Percentiles rank a stretch among this genome's conserved stretches.
Evolutionary conservation across 64 coral and sea anemone species (phyloP).

Genomic region (Pachyseris speciosa): DNA sequence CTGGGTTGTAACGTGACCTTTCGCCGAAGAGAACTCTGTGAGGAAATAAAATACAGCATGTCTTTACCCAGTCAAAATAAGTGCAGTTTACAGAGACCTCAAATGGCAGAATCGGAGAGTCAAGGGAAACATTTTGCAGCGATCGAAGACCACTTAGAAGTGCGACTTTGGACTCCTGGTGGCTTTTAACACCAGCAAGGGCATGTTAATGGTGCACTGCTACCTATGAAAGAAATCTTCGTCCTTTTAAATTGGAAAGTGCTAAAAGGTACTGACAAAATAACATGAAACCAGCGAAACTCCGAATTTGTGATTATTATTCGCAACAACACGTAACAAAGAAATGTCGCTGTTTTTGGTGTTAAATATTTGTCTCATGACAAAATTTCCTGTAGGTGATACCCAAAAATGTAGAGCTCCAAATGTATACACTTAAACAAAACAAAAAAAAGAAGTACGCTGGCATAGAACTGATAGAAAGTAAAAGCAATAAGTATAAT

Average conservation of each 20-base stretch:
- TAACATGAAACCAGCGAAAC: background rate
- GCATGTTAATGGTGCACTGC: too few relatives aligned
- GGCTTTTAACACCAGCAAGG: background rate
- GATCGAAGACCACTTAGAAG: background rate
- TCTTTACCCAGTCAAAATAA: background rate
- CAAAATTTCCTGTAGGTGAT: background rate
- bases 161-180: background rate
- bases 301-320: background rate
- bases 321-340: background rate
- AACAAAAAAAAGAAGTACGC: too few relatives aligned
- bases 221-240: too few relatives aligned
- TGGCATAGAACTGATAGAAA: too few relatives aligned
- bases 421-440: too few relatives aligned
- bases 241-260: too few relatives aligned
- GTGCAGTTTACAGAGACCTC: background rate
- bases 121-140: background rate
- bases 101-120: background rate
- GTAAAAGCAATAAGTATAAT: background rate
- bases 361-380: slow-evolving; percentile 16
- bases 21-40: background rate
- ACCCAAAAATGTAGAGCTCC: too few relatives aligned
- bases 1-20: background rate
- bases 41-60: background rate
- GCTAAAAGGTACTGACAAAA: background rate
- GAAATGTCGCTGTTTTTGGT: background rate